Base-by-base conservation (phyloP, 1,140 invertebrate species). In the Heliothis virescens region DNA sequence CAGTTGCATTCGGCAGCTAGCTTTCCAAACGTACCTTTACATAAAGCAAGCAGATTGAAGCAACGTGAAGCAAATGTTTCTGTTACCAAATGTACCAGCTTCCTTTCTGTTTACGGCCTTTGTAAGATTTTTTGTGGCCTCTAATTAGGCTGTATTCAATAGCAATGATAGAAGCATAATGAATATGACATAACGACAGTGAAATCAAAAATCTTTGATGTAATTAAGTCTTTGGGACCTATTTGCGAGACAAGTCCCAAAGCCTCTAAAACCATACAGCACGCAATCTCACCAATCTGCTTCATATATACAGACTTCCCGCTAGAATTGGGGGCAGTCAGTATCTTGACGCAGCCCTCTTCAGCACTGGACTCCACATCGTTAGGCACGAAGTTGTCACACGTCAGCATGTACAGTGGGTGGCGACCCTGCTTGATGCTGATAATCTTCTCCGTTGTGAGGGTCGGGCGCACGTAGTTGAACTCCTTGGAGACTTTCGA, bases 271-370 rank as follows among this genome's bases (percentile, higher is more conserved):
- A 1, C 52, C 4, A 7, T 1, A 53, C n/a, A n/a, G 16, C 9
- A 2, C 9, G n/a, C 55, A 21, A 21, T 12, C 57, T 86, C 48
- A 93, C 91, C 94, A 41, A 97, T 96, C 94, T 98, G 97, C 94
- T 98, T 99, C 83, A 99, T 95, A 89, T 98, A 99, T 29, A 99
- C 96, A 84, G 97, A 99, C 94, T 99, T 99, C 0, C 98, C 98
- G 89, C 98, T 98, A 10, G 98, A 96, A 94, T 99, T 99, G 1
- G 98, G 98, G 1, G 98, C 92, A 2, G 98, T 98, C 13, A 99
- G 87, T 41, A 99, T 95, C 89, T 98, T 98, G 2, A 98, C 95
- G 75, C 96, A 95, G 12, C 96, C 95, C 11, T 93, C 85, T 10
- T 94, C 87, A 1, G 89, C 86, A 13, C 95, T 96, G 59, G 96